Conservation (phyloP, 2,888 invertebrate genomes). For the Leptothorax acervorum region DNA sequence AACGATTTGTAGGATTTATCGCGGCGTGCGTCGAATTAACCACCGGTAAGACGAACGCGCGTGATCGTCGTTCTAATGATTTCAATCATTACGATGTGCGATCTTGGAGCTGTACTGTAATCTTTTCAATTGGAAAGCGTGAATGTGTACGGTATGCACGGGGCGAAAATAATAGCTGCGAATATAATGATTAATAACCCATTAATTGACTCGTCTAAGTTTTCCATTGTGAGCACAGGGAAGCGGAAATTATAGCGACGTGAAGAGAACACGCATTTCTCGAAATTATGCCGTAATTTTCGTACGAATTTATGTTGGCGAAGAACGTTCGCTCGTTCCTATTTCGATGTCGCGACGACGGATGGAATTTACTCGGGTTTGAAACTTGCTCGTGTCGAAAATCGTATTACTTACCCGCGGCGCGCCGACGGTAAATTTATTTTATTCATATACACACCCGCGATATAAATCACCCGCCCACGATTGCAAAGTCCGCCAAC, state of each 20-base stretch:
- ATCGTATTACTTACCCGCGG: not conserved
- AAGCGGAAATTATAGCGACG: not conserved
- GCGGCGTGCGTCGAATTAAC: slow-evolving; percentile 40
- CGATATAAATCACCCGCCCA: slow-evolving; percentile 57
- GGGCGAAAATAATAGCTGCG: not conserved
- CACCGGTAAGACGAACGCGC: slow-evolving; percentile 9
- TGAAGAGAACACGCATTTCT: no score
- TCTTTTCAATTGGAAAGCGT: slow-evolving; percentile 16
- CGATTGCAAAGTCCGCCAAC: slow-evolving; percentile 27
- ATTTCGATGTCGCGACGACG: not conserved
- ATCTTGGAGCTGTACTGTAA: slow-evolving; percentile 1
- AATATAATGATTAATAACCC: slow-evolving; percentile 26
- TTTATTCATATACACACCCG: slow-evolving; percentile 1
- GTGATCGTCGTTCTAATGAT: slow-evolving; percentile 40
- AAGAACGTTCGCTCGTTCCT: slow-evolving; percentile 4
- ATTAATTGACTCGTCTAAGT: slow-evolving; percentile 28
- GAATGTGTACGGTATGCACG: not conserved
- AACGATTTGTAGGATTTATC: slow-evolving; percentile 52
- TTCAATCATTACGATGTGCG: slow-evolving; percentile 30
- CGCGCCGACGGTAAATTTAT: slow-evolving; percentile 17
- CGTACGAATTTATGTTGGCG: slow-evolving; percentile 10
- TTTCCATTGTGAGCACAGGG: not conserved
- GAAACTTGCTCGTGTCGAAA: slow-evolving; percentile 40
- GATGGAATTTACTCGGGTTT: slow-evolving; percentile 24
- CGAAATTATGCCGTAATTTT: not conserved